Evolutionary conservation across 2,888 invertebrate species (phyloP).

Genomic region (Vanessa cardui): DNA sequence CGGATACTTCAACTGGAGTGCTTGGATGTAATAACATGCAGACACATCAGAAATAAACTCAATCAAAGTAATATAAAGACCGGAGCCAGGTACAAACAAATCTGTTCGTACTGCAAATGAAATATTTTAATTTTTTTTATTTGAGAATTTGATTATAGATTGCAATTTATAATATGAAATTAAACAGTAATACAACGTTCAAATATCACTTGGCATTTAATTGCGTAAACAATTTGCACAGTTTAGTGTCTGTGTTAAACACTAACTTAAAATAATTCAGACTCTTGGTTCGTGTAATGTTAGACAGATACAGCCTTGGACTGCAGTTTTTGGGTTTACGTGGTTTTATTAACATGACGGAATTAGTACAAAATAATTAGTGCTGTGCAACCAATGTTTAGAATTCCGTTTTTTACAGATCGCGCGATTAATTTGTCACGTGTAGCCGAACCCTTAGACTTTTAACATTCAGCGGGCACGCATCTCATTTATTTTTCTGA

Average conservation of each 20-base stretch:
- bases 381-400: background rate
- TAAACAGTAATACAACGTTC: background rate
- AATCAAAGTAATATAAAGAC: too few relatives aligned
- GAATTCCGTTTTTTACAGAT: too few relatives aligned
- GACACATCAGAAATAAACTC: too few relatives aligned
- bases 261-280: background rate
- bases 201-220: constrained; percentile 3
- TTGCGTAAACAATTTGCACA: background rate
- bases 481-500: too few relatives aligned
- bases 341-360: background rate
- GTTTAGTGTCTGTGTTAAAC: background rate
- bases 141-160: too few relatives aligned
- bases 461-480: too few relatives aligned
- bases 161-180: too few relatives aligned
- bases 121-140: too few relatives aligned
- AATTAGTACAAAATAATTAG: background rate
- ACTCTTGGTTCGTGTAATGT: background rate
- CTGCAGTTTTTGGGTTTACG: background rate
- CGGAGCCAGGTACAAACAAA: too few relatives aligned
- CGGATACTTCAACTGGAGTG: too few relatives aligned
- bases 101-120: too few relatives aligned
- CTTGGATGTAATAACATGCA: too few relatives aligned
- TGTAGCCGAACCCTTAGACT: background rate
- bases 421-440: background rate
- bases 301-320: background rate